Conservation (phyloP, 1,140 invertebrate genomes). For the Idris sp. region DNA sequence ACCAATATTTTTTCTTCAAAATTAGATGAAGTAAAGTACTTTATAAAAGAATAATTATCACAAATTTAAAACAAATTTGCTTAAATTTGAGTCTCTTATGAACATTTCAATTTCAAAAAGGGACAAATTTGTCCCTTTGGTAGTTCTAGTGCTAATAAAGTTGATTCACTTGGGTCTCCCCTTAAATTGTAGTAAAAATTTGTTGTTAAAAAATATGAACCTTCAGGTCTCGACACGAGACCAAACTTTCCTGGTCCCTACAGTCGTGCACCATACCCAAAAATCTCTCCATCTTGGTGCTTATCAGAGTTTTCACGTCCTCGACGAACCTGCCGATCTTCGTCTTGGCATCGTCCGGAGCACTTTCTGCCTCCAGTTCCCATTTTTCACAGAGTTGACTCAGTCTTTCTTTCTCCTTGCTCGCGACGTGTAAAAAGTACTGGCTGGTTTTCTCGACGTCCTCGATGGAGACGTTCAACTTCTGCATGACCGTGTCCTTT, state of each 20-base stretch:
- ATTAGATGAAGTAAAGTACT: too few species aligned
- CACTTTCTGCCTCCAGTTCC: slow-evolving; percentile 70
- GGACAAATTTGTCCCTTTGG: too few species aligned
- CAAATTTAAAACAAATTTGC: too few species aligned
- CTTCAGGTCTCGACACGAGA: slow-evolving; percentile 30
- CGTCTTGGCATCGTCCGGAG: neutral
- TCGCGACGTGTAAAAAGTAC: slow-evolving; percentile 79
- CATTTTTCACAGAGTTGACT: slow-evolving; percentile 75
- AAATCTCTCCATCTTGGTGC: slow-evolving; percentile 84
- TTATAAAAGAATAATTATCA: too few species aligned
- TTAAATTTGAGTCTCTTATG: too few species aligned
- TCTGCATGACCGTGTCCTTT: slow-evolving; percentile 70
- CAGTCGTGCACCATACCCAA: slow-evolving; percentile 82
- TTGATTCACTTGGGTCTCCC: too few species aligned
- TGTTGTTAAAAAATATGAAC: too few species aligned
- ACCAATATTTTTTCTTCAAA: too few species aligned
- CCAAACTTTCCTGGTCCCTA: slow-evolving; percentile 77
- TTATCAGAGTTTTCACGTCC: slow-evolving; percentile 82
- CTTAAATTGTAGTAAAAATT: too few species aligned
- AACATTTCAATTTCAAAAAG: too few species aligned
- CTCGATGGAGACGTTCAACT: slow-evolving; percentile 69
- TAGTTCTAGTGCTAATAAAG: too few species aligned
- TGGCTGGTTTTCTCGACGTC: slow-evolving; percentile 74
- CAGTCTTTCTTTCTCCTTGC: slow-evolving; percentile 77
- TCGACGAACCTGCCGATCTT: slow-evolving; percentile 77